Conservation (phyloP, 2,888 invertebrate species). For the Lepetodrilus schrolli region DNA sequence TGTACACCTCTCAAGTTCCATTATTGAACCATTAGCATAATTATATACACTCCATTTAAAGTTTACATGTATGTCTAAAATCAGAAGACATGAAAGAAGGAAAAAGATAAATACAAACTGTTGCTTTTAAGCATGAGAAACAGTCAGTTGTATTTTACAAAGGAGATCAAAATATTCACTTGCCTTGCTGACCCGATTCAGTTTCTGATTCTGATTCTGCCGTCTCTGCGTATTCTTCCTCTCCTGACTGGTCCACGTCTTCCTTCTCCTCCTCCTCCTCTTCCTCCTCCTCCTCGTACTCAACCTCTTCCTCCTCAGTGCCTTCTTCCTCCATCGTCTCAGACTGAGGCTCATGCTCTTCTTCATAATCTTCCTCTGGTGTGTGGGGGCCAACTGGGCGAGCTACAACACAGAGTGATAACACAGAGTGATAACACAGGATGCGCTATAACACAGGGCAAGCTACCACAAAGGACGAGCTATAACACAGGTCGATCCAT, state of each 20-base stretch:
- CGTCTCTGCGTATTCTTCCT: constrained; percentile 27
- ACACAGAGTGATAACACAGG: no score
- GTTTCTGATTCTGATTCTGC: constrained; percentile 28
- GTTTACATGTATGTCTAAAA: no score
- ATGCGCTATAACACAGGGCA: no score
- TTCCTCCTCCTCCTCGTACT: constrained; percentile 29
- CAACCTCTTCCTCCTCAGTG: constrained; percentile 8
- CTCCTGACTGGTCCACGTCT: constrained; percentile 27
- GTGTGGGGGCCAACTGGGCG: constrained; percentile 14
- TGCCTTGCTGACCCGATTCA: constrained; percentile 30
- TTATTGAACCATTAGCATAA: no score
- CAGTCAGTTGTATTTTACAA: background rate
- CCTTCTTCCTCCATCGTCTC: constrained; percentile 3
- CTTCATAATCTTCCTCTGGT: constrained; percentile 27
- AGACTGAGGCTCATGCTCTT: background rate
- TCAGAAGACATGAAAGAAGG: no score
- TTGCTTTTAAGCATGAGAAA: background rate
- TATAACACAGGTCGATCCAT: no score
- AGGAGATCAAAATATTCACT: background rate
- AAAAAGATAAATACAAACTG: background rate
- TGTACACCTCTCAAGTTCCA: background rate
- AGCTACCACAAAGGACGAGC: no score
- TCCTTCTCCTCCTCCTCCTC: constrained; percentile 29
- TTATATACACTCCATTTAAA: no score
- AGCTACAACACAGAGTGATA: background rate